phyloP scores from a whole-genome alignment of 2,888 invertebrate genomes.

The Lampropteryx suffumata region DNA sequence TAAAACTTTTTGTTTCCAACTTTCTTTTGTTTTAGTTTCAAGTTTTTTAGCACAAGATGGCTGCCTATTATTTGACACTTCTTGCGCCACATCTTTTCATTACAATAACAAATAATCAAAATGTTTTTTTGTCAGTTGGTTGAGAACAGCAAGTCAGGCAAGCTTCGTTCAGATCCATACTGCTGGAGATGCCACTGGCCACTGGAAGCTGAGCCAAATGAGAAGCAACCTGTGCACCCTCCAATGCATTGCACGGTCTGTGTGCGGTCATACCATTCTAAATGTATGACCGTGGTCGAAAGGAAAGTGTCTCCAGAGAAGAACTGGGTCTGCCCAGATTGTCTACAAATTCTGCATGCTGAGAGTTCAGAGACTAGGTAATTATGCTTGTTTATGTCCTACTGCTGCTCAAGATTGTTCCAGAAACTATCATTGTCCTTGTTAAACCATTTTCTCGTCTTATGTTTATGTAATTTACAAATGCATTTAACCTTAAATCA shows the following conservation, averaged over 20 bases:
- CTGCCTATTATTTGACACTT: slow-evolving; percentile 24
- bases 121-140: slow-evolving; percentile 38
- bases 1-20: slow-evolving; percentile 14
- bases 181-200: slow-evolving; percentile 97
- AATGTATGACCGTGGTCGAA: slow-evolving; percentile 85
- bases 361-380: slow-evolving; percentile 88
- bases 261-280: slow-evolving; percentile 91
- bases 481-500: too few relatives aligned
- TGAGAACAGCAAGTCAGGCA: slow-evolving; percentile 41
- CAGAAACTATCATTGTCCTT: too few relatives aligned
- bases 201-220: slow-evolving; percentile 71
- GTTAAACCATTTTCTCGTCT: too few relatives aligned
- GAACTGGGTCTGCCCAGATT: slow-evolving; percentile 94
- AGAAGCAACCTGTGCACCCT: slow-evolving; percentile 49
- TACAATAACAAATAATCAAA: slow-evolving; percentile 4
- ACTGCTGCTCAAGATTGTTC: not conserved
- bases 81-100: slow-evolving; percentile 1
- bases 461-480: too few relatives aligned
- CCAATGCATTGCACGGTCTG: slow-evolving; percentile 90
- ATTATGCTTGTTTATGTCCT: not conserved
- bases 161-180: slow-evolving; percentile 86
- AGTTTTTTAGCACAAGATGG: slow-evolving; percentile 40
- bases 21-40: slow-evolving; percentile 16
- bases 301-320: slow-evolving; percentile 64
- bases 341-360: slow-evolving; percentile 87